phyloP scores from a whole-genome alignment of 2,113 vertebrate species.

The Colistium nudipinnis region DNA sequence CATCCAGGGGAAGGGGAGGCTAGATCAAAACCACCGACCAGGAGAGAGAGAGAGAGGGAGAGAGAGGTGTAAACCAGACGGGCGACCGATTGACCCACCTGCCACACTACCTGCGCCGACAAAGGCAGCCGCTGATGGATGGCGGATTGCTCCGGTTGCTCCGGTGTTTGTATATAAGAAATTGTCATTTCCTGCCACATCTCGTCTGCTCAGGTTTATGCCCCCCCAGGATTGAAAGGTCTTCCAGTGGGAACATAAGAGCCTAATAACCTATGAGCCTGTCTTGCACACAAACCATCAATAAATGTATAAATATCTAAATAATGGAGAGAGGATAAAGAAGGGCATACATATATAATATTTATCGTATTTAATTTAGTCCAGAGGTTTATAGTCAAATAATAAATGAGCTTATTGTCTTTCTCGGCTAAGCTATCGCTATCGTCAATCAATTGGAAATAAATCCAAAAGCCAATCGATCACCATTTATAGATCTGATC shows the following conservation, averaged over 20 bases:
- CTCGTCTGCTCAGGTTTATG: slow-evolving; percentile 65
- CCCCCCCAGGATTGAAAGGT: not conserved
- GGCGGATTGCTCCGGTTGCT: slow-evolving; percentile 62
- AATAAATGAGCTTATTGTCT: no score
- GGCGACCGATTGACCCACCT: slow-evolving; percentile 70
- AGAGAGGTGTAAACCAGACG: slow-evolving; percentile 64
- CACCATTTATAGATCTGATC: no score
- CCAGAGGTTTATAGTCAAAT: no score
- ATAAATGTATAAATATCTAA: no score
- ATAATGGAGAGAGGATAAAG: no score
- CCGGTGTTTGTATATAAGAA: slow-evolving; percentile 79
- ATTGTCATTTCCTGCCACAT: slow-evolving; percentile 65
- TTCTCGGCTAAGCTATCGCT: no score
- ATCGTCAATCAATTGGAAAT: no score
- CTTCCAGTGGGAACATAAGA: not conserved
- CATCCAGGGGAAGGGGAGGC: slow-evolving; percentile 76
- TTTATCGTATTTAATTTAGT: no score
- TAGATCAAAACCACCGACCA: slow-evolving; percentile 79
- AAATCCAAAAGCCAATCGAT: no score
- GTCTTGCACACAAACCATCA: no score
- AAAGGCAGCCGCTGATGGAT: slow-evolving; percentile 73
- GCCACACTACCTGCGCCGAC: slow-evolving; percentile 73
- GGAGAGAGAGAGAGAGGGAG: slow-evolving; percentile 39
- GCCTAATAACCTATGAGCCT: no score
- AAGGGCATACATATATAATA: no score